phyloP scores from a whole-genome alignment of 1,140 invertebrate genomes.

The Panagrolaimus sp. region DNA sequence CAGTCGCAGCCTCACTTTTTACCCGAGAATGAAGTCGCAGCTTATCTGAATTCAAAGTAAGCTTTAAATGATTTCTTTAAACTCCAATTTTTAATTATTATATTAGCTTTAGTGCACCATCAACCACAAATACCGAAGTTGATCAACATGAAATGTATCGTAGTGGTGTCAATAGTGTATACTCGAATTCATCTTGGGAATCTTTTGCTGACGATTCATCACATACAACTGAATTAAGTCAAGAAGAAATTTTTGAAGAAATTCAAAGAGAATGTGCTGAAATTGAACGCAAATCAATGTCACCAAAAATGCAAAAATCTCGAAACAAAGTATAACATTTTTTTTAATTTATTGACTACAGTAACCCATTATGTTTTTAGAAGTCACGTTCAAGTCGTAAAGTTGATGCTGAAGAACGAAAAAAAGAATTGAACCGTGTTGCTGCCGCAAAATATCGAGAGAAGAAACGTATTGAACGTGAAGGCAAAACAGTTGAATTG shows the following conservation, averaged over 20 bases:
- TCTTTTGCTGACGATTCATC: constrained; percentile 12
- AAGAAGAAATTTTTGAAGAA: constrained; percentile 37
- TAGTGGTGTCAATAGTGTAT: background rate
- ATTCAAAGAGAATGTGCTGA: constrained; percentile 39
- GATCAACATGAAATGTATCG: constrained; percentile 2
- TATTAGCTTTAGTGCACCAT: background rate
- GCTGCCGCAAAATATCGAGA: constrained; percentile 40
- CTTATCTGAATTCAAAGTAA: too few relatives aligned
- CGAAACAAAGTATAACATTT: constrained; percentile 14
- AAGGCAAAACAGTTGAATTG: constrained; percentile 22
- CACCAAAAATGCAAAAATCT: background rate
- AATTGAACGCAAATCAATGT: constrained; percentile 31
- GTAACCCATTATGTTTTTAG: constrained; percentile 14
- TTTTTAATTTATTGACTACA: background rate
- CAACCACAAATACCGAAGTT: background rate
- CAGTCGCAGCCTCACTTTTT: too few relatives aligned
- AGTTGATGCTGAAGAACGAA: constrained; percentile 27
- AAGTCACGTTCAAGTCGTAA: background rate
- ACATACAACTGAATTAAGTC: constrained; percentile 14
- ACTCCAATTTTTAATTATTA: too few relatives aligned
- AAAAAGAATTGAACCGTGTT: constrained; percentile 39
- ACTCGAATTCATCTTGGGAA: constrained; percentile 13
- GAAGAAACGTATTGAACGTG: constrained; percentile 37
- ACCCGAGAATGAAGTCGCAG: too few relatives aligned
- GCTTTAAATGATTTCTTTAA: too few relatives aligned